Conservation (phyloP, 2,888 invertebrate genomes). For the Asteroscopus sphinx region DNA sequence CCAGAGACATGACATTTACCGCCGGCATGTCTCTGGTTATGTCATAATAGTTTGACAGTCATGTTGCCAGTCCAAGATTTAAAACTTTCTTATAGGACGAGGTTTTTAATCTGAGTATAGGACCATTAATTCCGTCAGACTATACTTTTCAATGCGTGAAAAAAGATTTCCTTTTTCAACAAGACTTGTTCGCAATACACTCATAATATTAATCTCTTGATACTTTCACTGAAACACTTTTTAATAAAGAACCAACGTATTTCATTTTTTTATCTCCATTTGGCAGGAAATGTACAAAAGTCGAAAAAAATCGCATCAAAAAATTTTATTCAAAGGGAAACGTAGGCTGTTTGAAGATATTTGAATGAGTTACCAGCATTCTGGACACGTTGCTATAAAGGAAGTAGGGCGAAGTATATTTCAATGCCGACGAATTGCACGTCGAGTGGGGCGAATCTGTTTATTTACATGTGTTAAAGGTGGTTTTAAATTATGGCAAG, state of each 20-base stretch:
- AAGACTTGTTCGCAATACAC: too few species aligned
- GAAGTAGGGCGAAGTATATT: conserved; percentile 45
- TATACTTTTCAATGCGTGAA: too few species aligned
- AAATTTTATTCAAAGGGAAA: conserved; percentile 44
- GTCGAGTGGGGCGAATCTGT: conserved; percentile 33
- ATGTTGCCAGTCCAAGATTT: too few species aligned
- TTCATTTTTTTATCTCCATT: conserved; percentile 10
- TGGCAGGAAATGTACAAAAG: conserved; percentile 25
- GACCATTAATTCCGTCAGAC: too few species aligned
- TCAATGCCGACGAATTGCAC: conserved; percentile 40
- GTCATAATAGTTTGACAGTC: too few species aligned
- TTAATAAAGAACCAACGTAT: background rate
- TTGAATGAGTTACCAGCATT: conserved; percentile 53
- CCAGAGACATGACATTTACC: too few species aligned
- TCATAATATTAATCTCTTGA: background rate
- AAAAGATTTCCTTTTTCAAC: too few species aligned
- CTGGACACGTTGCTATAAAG: conserved; percentile 44
- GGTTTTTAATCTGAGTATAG: too few species aligned
- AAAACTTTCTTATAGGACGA: too few species aligned
- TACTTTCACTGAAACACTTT: background rate
- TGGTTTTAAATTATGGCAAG: conserved; percentile 18
- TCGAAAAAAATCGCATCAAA: conserved; percentile 27
- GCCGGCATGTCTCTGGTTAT: too few species aligned
- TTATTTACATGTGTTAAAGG: conserved; percentile 41
- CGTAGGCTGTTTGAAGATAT: conserved; percentile 42